Conservation (phyloP, 2,888 invertebrate species). For the Cyclophora albipunctata region DNA sequence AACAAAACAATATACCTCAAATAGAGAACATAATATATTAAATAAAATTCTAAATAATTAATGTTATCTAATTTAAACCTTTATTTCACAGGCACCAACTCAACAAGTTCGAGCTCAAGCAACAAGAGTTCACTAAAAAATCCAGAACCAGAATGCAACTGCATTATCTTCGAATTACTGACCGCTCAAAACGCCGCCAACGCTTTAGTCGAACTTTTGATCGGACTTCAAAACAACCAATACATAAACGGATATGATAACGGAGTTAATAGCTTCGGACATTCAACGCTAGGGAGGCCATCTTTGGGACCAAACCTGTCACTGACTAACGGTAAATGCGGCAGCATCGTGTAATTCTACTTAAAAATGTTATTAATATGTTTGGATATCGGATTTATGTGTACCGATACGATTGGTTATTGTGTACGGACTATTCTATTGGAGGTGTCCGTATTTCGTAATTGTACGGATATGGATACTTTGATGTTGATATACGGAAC, state of each 20-base stretch:
- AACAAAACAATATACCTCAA: no score
- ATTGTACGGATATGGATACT: no score
- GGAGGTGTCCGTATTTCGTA: not conserved
- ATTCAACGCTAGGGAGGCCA: constrained; percentile 47
- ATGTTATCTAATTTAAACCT: not conserved
- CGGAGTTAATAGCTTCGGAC: constrained; percentile 37
- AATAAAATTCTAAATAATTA: no score
- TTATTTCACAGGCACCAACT: constrained; percentile 32
- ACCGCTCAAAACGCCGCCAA: constrained; percentile 65
- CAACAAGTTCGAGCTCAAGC: constrained; percentile 43
- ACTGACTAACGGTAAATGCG: constrained; percentile 63
- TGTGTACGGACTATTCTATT: not conserved
- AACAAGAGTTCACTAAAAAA: constrained; percentile 43
- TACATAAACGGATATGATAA: constrained; percentile 58
- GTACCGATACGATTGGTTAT: not conserved
- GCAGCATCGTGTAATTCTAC: constrained; percentile 54
- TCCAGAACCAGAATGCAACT: constrained; percentile 65
- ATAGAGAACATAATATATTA: no score
- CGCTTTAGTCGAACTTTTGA: constrained; percentile 60
- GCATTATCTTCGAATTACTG: constrained; percentile 60
- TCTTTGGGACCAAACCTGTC: constrained; percentile 51
- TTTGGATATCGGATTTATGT: not conserved
- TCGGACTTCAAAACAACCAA: constrained; percentile 65
- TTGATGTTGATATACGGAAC: no score
- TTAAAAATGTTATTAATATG: no score